Evolutionary conservation across 2,113 vertebrate genomes (phyloP).

Genomic region (Leptobrachium ailaonicum): DNA sequence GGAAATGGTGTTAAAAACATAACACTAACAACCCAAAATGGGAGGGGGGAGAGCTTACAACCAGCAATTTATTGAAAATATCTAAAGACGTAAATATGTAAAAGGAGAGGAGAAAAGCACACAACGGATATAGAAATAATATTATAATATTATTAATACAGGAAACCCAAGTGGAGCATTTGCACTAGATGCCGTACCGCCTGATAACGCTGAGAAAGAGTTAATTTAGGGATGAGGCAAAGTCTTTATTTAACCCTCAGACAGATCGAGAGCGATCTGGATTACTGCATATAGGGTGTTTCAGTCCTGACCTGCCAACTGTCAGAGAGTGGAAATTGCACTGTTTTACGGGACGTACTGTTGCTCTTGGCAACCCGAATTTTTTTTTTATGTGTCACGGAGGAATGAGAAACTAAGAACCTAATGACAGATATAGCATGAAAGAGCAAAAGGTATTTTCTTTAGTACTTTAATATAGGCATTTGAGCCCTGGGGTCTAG

Average conservation of each 20-base stretch:
- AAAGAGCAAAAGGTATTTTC: slow-evolving; percentile 5
- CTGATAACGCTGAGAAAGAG: too few relatives aligned
- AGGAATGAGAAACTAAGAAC: slow-evolving; percentile 21
- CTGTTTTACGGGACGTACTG: slow-evolving; percentile 9
- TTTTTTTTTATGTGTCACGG: slow-evolving; percentile 29
- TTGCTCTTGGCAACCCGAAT: slow-evolving; percentile 21
- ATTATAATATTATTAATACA: too few relatives aligned
- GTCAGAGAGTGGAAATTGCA: slow-evolving; percentile 20
- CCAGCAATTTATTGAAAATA: too few relatives aligned
- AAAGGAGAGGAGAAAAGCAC: too few relatives aligned
- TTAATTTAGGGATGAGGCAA: not conserved
- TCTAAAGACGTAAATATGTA: too few relatives aligned
- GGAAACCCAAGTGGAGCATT: too few relatives aligned
- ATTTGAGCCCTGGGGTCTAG: not conserved
- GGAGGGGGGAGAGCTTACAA: too few relatives aligned
- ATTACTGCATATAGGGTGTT: slow-evolving; percentile 11
- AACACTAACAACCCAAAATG: too few relatives aligned
- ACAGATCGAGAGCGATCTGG: not conserved
- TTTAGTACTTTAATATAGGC: slow-evolving; percentile 24
- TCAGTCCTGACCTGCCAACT: slow-evolving; percentile 23
- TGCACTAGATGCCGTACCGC: too few relatives aligned
- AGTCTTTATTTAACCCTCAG: not conserved
- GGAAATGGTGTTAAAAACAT: too few relatives aligned
- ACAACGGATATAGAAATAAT: too few relatives aligned
- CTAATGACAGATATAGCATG: slow-evolving; percentile 15